Conservation (phyloP, 2,888 invertebrate species). For the Copidosoma aretas region DNA sequence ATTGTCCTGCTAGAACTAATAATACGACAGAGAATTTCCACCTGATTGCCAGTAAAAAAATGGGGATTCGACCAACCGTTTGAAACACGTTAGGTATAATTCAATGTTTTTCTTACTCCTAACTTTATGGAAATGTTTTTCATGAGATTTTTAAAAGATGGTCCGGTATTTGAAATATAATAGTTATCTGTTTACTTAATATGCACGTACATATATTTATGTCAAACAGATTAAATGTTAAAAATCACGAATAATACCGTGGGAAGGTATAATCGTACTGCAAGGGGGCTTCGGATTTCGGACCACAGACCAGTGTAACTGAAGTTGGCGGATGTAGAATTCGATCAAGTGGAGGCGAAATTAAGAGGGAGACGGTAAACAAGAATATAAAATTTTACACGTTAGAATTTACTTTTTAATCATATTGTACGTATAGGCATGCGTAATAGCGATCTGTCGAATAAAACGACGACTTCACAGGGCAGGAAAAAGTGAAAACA, state of each 20-base stretch:
- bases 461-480: too few species aligned
- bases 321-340: not conserved
- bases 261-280: not conserved
- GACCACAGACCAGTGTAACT: not conserved
- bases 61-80: not conserved
- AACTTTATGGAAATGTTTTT: not conserved
- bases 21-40: slow-evolving; percentile 17
- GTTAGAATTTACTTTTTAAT: too few species aligned
- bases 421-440: not conserved
- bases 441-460: too few species aligned
- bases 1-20: slow-evolving; percentile 9
- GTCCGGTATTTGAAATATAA: too few species aligned
- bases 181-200: too few species aligned
- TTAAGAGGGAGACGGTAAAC: not conserved
- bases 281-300: not conserved
- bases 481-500: too few species aligned
- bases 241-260: not conserved
- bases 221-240: not conserved
- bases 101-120: not conserved
- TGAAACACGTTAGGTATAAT: slow-evolving; percentile 11
- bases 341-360: not conserved
- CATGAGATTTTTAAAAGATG: not conserved
- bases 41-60: not conserved
- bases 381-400: too few species aligned
- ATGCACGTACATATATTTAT: not conserved